Evolutionary conservation across 2,113 vertebrate species (phyloP).

Genomic region (Haemorhous mexicanus): DNA sequence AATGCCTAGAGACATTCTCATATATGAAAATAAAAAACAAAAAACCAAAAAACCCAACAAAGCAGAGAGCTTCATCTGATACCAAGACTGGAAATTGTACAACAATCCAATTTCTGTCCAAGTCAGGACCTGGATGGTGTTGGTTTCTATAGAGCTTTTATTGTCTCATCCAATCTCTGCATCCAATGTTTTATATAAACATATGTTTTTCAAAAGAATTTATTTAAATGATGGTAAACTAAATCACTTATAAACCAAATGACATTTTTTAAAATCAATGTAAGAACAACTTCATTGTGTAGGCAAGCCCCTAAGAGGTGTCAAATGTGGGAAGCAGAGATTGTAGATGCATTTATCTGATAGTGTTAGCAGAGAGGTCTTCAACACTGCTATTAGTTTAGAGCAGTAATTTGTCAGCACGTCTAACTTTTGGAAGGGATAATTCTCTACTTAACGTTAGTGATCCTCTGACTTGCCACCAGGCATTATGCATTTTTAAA

Average conservation of each 20-base stretch:
- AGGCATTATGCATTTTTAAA: background rate
- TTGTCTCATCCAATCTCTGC: background rate
- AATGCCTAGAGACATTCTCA: background rate
- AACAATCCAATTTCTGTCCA: background rate
- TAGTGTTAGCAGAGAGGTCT: slow-evolving; percentile 47
- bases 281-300: slow-evolving; percentile 51
- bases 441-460: background rate
- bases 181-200: slow-evolving; percentile 2
- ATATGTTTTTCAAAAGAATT: background rate
- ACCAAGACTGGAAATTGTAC: background rate
- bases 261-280: slow-evolving; percentile 18
- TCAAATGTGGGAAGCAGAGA: slow-evolving; percentile 58
- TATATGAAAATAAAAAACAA: background rate
- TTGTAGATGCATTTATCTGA: slow-evolving; percentile 31
- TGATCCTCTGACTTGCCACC: background rate
- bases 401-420: background rate
- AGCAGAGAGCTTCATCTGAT: background rate
- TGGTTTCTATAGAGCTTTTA: background rate
- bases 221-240: slow-evolving; percentile 4
- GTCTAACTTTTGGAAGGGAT: background rate
- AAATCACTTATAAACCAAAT: slow-evolving; percentile 44
- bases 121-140: background rate
- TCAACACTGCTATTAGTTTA: slow-evolving; percentile 6
- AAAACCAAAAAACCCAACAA: background rate
- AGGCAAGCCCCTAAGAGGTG: slow-evolving; percentile 51